These are phyloP conservation scores for Microchrysa polita DNA, from an alignment of 2,888 invertebrate species.

Conservation along the genomic window DNA sequence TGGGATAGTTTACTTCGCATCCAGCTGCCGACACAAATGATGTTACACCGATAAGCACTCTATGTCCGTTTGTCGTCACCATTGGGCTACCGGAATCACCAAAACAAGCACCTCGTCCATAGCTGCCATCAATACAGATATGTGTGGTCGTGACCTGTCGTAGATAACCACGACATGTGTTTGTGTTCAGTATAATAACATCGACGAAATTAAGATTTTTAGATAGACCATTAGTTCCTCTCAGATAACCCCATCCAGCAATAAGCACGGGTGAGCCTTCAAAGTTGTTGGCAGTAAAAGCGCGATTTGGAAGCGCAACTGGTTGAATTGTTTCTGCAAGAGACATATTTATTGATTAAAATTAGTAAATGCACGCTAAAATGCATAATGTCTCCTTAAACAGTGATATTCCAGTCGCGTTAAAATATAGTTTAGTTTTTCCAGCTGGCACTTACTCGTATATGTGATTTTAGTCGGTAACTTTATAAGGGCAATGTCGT, in stretches of 20 bases:
- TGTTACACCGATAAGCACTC: conserved; percentile 30
- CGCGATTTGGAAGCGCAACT: conserved; percentile 61
- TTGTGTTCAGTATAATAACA: conserved; percentile 1
- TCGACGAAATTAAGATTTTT: conserved; percentile 49
- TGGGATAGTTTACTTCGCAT: conserved; percentile 43
- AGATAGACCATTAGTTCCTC: conserved; percentile 55
- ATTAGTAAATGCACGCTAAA: no score
- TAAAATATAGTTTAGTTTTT: neutral
- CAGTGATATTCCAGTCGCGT: neutral
- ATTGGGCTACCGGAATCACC: conserved; percentile 47
- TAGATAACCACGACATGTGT: conserved; percentile 4
- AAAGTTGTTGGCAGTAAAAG: conserved; percentile 53
- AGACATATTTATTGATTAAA: conserved; percentile 50
- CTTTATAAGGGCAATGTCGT: conserved; percentile 61
- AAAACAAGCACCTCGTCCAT: conserved; percentile 38
- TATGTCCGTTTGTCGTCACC: conserved; percentile 6
- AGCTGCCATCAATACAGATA: conserved; percentile 35
- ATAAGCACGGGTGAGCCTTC: conserved; percentile 54
- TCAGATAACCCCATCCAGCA: conserved; percentile 60
- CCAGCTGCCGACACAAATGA: conserved; percentile 38
- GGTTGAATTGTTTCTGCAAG: conserved; percentile 63
- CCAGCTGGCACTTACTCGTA: conserved; percentile 58
- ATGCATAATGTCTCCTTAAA: no score
- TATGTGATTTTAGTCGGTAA: conserved; percentile 59
- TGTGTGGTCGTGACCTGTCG: neutral